phyloP scores from a whole-genome alignment of 2,797 vertebrate species.

The Dipus sagitta region DNA sequence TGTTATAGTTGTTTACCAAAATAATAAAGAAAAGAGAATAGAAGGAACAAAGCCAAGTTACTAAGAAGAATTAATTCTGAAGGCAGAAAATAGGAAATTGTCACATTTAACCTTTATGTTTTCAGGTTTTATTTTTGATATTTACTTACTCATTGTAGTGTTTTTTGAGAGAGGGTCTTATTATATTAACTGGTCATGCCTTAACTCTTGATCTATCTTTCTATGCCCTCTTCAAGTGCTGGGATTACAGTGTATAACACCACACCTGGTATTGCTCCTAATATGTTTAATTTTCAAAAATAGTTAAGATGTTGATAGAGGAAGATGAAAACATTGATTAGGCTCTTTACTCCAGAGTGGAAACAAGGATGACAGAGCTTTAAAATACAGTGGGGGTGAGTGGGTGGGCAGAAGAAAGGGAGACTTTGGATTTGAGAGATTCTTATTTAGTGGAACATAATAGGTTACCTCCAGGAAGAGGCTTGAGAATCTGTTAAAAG shows the following conservation, averaged over 20 bases:
- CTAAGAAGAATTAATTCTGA: background rate
- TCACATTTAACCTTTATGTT: background rate
- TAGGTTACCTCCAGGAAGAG: background rate
- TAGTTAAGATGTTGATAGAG: background rate
- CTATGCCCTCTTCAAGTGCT: background rate
- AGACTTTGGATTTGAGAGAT: background rate
- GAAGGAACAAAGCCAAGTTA: background rate
- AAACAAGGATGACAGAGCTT: background rate
- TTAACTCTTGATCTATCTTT: background rate
- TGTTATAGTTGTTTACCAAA: background rate
- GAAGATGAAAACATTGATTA: background rate
- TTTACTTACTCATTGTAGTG: too few relatives aligned
- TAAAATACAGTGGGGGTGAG: rapidly evolving
- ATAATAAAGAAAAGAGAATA: background rate
- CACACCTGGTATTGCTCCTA: background rate
- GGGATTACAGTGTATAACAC: background rate
- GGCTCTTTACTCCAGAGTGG: background rate
- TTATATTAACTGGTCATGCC: too few relatives aligned
- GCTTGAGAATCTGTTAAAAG: background rate
- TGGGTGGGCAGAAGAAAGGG: background rate
- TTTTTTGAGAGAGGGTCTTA: too few relatives aligned
- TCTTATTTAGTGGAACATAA: background rate
- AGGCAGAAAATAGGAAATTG: background rate
- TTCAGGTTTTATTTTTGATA: background rate
- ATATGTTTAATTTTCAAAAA: background rate